Evolutionary conservation across 2,888 invertebrate species (phyloP), one percentile per base, ranked within the genome.

Genomic region (Clusia tigrina): DNA sequence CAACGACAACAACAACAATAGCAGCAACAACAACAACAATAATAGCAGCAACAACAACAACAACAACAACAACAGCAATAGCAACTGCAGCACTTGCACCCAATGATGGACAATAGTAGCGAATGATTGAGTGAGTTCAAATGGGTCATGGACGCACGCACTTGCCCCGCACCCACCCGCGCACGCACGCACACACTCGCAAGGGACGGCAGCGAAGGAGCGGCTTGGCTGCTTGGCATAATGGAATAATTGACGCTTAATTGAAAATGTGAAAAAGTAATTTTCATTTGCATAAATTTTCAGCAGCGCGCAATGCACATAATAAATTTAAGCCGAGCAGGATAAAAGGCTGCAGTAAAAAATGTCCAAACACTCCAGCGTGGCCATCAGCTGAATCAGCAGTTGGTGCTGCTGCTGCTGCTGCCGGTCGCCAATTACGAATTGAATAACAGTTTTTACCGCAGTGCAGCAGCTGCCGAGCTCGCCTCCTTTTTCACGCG

Each of bases 221-320:
- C 5, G 6, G 12, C 32, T 9, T 32, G 32, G n/a, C 42, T 42
- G 6, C 42, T 17, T 15, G 2, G 22, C 22, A 48, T 22, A 48
- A 48, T 48, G 64, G 56, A 67, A 68, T 69, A 71, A 71, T 68
- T 65, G 67, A 63, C 58, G 64, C 61, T 68, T 75, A 70, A 75
- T 73, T 73, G 72, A 66, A 70, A 71, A 66, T 67, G 68, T 67
- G 59, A 54, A 62, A 66, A 57, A 48, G 48, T 48, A 48, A 48
- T 48, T 48, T 48, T 18, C 48, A 48, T 42, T 10, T 10, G 42
- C n/a, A n/a, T 42, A 42, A 42, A n/a, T 42, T 42, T 42, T 42
- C 42, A 42, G 12, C 6, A 42, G 15, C 15, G n/a, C 42, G 42
- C 42, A 42, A 32, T 32, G 32, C 12, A 32, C 32, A 32, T 32